Base-by-base conservation (phyloP, 2,113 vertebrate species). In the Ploceus nigricollis region DNA sequence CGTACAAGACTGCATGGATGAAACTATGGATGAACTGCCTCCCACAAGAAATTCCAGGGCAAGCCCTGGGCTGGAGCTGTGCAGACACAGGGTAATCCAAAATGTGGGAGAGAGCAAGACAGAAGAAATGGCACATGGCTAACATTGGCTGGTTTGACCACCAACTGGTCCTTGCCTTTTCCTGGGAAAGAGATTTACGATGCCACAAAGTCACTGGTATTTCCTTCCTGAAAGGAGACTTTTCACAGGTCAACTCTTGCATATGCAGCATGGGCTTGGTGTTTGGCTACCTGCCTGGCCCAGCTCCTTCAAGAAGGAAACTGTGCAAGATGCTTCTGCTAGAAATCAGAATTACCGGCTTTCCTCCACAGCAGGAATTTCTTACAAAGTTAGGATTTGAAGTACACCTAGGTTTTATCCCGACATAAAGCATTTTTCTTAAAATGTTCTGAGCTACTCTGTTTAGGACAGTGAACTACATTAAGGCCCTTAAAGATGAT, bases 401-500 rank as follows among this genome's bases (percentile, higher is more conserved):
- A 88, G 27, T 19, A 51, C 13, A 50, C 4, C 8, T 85, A 70
- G n/a, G 4, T 42, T 60, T 79, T 48, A 60, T 17, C 22, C 33
- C 3, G 7, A 76, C 10, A n/a, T 66, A 88, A 88, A 66, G 40
- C 19, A 56, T 69, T 78, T 82, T 92, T 79, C 51, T 60, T 66
- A 44, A 58, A 28, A 30, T 75, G 48, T 83, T 68, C 27, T 22
- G 56, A 92, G 33, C 31, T 76, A 7, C 25, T 84, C 24, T 45
- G 79, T 56, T 92, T 78, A 69, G 81, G 53, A 92, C 3, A 68
- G 86, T 3, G 6, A 85, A 91, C 40, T 79, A 71, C 12, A 30
- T 8, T 22, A n/a, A 77, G 56, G 24, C 23, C 76, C 40, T 96
- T 77, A 63, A 84, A 82, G 91, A 93, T 85, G 63, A 89, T 53